Evolutionary conservation across 2,888 invertebrate species (phyloP).

Genomic region (Andrena minutula): DNA sequence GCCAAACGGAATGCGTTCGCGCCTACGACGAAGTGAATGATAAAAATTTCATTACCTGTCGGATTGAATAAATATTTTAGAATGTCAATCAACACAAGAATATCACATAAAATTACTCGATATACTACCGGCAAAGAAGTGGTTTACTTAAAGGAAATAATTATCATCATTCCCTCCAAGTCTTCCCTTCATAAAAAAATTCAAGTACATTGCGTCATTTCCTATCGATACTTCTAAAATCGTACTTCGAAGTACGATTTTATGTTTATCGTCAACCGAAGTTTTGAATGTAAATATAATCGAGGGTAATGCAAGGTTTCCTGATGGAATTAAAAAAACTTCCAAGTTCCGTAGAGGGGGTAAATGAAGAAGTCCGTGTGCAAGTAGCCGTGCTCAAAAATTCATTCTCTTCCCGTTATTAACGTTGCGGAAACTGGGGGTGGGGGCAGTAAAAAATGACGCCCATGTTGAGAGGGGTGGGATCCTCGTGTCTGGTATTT

Average conservation of each 20-base stretch:
- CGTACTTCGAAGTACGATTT: not conserved
- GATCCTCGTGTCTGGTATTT: slow-evolving; percentile 9
- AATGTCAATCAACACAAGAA: not conserved
- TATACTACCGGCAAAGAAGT: too few relatives aligned
- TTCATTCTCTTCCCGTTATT: not conserved
- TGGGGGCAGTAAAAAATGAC: not conserved
- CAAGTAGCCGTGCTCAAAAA: not conserved
- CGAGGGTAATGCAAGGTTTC: not conserved
- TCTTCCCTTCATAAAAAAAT: too few relatives aligned
- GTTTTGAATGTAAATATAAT: not conserved
- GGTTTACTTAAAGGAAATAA: too few relatives aligned
- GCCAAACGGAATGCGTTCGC: slow-evolving; percentile 3
- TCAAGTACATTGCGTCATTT: too few relatives aligned
- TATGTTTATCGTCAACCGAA: not conserved
- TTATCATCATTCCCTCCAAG: too few relatives aligned
- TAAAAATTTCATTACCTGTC: not conserved
- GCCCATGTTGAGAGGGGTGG: not conserved
- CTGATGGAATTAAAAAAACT: not conserved
- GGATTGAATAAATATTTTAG: slow-evolving; percentile 13
- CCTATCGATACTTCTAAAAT: too few relatives aligned
- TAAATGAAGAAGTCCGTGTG: not conserved
- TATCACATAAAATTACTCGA: too few relatives aligned
- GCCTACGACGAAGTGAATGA: not conserved
- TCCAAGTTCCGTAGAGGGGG: not conserved
- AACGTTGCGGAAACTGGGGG: not conserved